Conservation (phyloP, 2,888 invertebrate genomes). For the Syritta pipiens region DNA sequence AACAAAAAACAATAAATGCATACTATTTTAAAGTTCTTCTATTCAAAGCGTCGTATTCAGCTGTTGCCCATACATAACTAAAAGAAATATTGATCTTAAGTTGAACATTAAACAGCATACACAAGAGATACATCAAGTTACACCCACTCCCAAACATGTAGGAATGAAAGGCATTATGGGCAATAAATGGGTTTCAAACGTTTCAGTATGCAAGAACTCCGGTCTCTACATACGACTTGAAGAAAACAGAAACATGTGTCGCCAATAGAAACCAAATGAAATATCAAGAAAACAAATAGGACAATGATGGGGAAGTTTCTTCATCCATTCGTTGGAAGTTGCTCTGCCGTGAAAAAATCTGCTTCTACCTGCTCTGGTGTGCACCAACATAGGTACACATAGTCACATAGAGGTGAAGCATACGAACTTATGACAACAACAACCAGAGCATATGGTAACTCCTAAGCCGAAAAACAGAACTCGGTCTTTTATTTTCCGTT, state of each 20-base stretch:
- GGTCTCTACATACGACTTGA: constrained; percentile 26
- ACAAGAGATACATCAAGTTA: too few relatives aligned
- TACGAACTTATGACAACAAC: constrained; percentile 38
- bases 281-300: constrained; percentile 48
- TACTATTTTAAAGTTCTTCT: constrained; percentile 13
- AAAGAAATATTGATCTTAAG: too few relatives aligned
- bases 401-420: too few relatives aligned
- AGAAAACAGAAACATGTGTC: constrained; percentile 46
- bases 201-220: constrained; percentile 21
- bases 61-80: too few relatives aligned
- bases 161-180: constrained; percentile 23
- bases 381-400: constrained; percentile 1
- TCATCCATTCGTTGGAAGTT: constrained; percentile 26
- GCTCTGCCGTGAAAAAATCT: constrained; percentile 25
- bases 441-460: constrained; percentile 30
- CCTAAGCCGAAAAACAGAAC: constrained; percentile 36
- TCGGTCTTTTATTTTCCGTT: constrained; percentile 9
- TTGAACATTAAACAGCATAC: too few relatives aligned
- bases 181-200: constrained; percentile 37
- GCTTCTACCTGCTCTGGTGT: not conserved
- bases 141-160: constrained; percentile 12
- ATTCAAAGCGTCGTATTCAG: constrained; percentile 40
- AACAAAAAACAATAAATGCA: too few relatives aligned
- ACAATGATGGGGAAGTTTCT: constrained; percentile 43
- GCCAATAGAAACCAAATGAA: constrained; percentile 34